Base-by-base conservation (phyloP, 2,113 vertebrate species). In the Acanthochromis polyacanthus region DNA sequence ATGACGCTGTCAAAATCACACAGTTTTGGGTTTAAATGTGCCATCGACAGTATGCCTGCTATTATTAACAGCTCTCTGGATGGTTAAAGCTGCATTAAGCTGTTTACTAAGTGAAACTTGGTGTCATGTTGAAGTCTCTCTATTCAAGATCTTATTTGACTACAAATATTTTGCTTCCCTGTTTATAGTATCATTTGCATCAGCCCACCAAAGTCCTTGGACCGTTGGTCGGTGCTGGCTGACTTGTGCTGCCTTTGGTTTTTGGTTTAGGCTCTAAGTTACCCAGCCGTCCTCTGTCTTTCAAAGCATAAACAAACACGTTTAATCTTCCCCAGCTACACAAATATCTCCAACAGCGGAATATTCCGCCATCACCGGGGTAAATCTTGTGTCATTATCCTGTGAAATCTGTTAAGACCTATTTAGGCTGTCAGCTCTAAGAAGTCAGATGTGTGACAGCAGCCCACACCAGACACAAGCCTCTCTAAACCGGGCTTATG, bases 391-490 rank as follows among this genome's bases (percentile, higher is more conserved):
- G 78, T 84, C 84, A 75, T 91, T 87, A 89, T 92, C 73, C 86
- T 61, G 85, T 66, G 75, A 91, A 92, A 91, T 92, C 89, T 90
- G 72, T 83, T 92, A 80, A 88, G 75, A 83, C 71, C 84, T 57
- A 75, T 85, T 83, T 87, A 90, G 89, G 82, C 80, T 81, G 64
- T 81, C 75, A 58, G 80, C 65, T 81, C 51, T 71, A 75, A 87
- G 71, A 78, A 86, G 74, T 56, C 60, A 70, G 75, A 82, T 78
- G 71, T 62, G 75, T 83, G 78, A 81, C 83, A 82, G 75, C 65
- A 64, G 71, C 61, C 52, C 65, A 52, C 71, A 71, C 83, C 72
- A 71, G 65, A 83, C 88, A 85, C 71, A 62, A 52, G 72, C 65
- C 71, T 81, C 45, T 78, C 48, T 66, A 46, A 71, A 79, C 79